phyloP scores from a whole-genome alignment of 2,113 vertebrate genomes.

The Gymnobelideus leadbeateri region DNA sequence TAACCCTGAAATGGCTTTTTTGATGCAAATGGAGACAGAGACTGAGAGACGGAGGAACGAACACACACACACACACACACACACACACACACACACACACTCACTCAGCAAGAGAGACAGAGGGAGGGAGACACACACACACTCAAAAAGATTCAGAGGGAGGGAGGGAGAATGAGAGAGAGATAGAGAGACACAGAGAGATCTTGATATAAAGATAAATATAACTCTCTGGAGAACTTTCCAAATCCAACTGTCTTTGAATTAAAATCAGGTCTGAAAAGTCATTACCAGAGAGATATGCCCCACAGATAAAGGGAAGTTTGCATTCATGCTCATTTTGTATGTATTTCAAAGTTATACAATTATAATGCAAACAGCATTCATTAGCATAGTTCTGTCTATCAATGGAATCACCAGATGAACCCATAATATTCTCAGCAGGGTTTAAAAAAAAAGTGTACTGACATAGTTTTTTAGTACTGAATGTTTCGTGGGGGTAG shows the following conservation, averaged over 20 bases:
- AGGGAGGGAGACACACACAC: no score
- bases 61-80: no score
- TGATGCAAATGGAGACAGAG: neutral
- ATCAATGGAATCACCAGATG: slow-evolving; percentile 26
- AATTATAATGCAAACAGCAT: neutral
- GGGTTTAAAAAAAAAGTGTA: slow-evolving; percentile 13
- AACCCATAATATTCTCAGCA: slow-evolving; percentile 34
- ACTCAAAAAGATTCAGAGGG: no score
- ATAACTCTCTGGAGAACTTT: slow-evolving; percentile 54
- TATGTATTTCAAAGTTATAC: slow-evolving; percentile 1
- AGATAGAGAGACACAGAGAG: neutral
- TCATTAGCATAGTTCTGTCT: neutral
- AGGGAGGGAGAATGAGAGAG: neutral
- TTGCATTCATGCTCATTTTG: neutral
- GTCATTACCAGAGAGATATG: slow-evolving; percentile 25
- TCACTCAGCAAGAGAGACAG: no score
- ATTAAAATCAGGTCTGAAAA: neutral
- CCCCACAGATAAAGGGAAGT: neutral
- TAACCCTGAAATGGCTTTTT: neutral
- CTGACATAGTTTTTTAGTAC: neutral
- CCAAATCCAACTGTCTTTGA: slow-evolving; percentile 42
- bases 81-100: no score
- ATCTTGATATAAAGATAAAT: neutral
- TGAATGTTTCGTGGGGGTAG: neutral
- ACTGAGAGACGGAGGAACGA: no score